These are phyloP conservation scores for Microhierax caerulescens DNA, from an alignment of 2,797 vertebrate species.

Conservation along the genomic window DNA sequence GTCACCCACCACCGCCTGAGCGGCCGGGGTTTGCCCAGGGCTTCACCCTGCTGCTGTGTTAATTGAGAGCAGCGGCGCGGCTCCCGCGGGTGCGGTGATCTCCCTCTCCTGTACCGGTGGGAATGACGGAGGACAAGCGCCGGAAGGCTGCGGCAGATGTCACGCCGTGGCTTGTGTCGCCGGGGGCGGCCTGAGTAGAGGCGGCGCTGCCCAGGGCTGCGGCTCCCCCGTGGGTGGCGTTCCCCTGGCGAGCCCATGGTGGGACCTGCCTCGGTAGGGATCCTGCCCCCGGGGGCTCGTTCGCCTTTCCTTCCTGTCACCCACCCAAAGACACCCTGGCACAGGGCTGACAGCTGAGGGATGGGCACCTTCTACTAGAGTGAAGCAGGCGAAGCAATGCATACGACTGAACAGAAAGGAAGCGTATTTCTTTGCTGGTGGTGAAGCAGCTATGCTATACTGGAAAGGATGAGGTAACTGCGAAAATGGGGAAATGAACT, in stretches of 20 bases:
- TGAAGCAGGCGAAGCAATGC: not conserved
- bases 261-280: not conserved
- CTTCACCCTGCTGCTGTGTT: not conserved
- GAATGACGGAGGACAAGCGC: not conserved
- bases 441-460: not conserved
- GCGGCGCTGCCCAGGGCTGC: not conserved
- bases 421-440: not conserved
- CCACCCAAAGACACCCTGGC: not conserved
- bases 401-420: not conserved
- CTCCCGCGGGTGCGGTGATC: not conserved
- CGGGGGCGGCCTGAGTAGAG: not conserved
- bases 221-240: not conserved
- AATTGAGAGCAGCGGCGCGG: not conserved
- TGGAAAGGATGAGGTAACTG: not conserved
- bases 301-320: not conserved
- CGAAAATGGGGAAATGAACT: not conserved
- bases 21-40: too few species aligned
- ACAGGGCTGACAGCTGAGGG: not conserved
- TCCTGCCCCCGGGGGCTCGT: not conserved
- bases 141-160: not conserved
- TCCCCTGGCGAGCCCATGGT: accelerated
- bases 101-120: not conserved
- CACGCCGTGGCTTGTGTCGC: not conserved
- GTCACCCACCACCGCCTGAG: too few species aligned
- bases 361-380: not conserved